Conservation (phyloP, 1,140 invertebrate genomes). For the Melitaea cinxia region DNA sequence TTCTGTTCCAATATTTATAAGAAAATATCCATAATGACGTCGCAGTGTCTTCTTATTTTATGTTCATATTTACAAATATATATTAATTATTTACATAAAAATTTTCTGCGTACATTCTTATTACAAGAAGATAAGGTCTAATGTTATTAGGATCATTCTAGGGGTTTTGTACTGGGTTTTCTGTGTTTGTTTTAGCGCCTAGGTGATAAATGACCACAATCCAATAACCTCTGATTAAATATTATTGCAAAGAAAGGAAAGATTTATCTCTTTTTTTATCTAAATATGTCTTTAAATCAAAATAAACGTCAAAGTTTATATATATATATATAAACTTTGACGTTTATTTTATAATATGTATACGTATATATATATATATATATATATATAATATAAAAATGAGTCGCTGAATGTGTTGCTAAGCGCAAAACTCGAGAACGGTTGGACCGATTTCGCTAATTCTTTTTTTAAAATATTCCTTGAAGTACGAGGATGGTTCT, state of each 20-base stretch:
- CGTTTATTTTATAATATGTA: too few relatives aligned
- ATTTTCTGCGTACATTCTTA: neutral
- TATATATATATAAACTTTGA: too few relatives aligned
- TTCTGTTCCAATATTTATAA: neutral
- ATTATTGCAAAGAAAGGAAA: neutral
- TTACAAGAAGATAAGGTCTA: neutral
- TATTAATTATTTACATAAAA: neutral
- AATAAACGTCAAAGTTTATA: too few relatives aligned
- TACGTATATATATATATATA: too few relatives aligned
- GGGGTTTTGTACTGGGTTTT: neutral
- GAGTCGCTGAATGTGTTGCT: too few relatives aligned
- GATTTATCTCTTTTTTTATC: too few relatives aligned
- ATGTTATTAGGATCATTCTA: neutral
- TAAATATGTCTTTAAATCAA: too few relatives aligned
- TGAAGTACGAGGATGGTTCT: too few relatives aligned
- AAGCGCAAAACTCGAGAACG: too few relatives aligned
- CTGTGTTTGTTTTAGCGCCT: neutral
- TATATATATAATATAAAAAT: too few relatives aligned
- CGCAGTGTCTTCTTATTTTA: neutral
- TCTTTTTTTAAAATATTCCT: too few relatives aligned
- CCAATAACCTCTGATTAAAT: neutral
- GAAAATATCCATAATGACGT: neutral
- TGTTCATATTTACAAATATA: neutral
- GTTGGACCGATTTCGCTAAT: too few relatives aligned
- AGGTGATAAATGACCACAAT: neutral